These are phyloP conservation scores for Sebastes paucispinis DNA, from an alignment of 2,797 vertebrate species.

Conservation along the genomic window DNA sequence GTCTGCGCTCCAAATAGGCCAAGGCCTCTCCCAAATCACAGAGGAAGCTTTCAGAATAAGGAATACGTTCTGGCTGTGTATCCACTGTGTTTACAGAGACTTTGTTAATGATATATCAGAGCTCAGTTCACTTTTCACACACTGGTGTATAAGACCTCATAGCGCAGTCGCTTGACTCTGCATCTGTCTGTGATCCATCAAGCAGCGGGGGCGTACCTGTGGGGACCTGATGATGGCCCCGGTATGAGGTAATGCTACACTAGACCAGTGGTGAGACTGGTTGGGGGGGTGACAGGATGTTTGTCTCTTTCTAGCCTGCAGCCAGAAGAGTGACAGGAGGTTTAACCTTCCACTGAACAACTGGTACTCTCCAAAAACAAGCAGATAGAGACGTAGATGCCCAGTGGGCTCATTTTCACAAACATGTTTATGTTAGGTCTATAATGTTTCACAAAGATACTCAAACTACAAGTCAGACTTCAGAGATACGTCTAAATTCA, in stretches of 20 bases:
- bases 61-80: conserved; percentile 13
- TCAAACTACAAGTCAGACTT: not conserved
- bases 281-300: conserved; percentile 6
- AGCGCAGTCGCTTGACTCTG: conserved; percentile 32
- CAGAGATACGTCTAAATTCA: not conserved
- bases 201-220: conserved; percentile 52
- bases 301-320: conserved; percentile 2
- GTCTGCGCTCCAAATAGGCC: conserved; percentile 50
- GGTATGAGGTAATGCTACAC: conserved; percentile 77
- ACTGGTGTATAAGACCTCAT: conserved; percentile 23
- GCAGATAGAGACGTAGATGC: not conserved
- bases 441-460: not conserved
- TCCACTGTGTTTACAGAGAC: conserved; percentile 8
- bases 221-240: conserved; percentile 61
- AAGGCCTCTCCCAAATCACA: conserved; percentile 47
- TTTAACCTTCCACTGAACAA: conserved; percentile 55
- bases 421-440: not conserved
- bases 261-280: conserved; percentile 22
- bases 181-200: conserved; percentile 82
- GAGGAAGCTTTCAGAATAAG: conserved; percentile 33
- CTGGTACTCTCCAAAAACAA: conserved; percentile 37
- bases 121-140: conserved; percentile 42
- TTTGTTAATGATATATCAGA: conserved; percentile 44
- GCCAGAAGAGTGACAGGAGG: conserved; percentile 1
- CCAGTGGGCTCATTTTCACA: not conserved